Evolutionary conservation across 1,140 invertebrate species (phyloP).

Genomic region (Choristoneura fumiferana): DNA sequence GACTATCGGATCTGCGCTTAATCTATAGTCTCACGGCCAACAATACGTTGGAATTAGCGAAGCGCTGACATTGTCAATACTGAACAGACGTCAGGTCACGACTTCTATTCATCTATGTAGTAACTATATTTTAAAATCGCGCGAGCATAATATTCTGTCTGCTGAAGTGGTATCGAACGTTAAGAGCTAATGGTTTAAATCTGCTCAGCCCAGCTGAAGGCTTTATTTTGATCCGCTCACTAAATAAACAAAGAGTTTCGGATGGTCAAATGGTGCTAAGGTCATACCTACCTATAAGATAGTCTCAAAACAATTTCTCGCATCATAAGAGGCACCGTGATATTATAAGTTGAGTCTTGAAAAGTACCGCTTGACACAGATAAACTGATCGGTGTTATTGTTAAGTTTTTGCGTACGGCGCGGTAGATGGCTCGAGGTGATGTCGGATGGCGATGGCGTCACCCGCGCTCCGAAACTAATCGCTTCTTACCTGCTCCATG

Average conservation of each 20-base stretch:
- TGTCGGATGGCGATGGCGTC: neutral
- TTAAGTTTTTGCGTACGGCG: slow-evolving; percentile 6
- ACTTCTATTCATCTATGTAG: slow-evolving; percentile 10
- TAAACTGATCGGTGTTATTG: slow-evolving; percentile 15
- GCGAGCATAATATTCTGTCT: neutral
- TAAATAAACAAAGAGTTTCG: too few relatives aligned
- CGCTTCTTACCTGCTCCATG: too few relatives aligned
- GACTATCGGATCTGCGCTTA: neutral
- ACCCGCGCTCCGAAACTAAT: neutral
- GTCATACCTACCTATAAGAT: too few relatives aligned
- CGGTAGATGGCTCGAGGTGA: neutral
- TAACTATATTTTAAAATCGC: slow-evolving; percentile 9
- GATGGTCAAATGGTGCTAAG: too few relatives aligned
- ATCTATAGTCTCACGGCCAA: slow-evolving; percentile 16
- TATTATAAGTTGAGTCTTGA: slow-evolving; percentile 11
- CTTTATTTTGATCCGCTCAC: too few relatives aligned
- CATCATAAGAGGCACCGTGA: neutral
- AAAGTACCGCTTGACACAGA: slow-evolving; percentile 19
- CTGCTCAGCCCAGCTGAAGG: too few relatives aligned
- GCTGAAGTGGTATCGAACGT: neutral
- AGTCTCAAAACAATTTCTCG: too few relatives aligned
- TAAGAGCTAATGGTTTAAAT: neutral
- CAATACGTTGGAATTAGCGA: slow-evolving; percentile 2
- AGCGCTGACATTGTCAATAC: neutral
- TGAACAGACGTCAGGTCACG: neutral